Evolutionary conservation across 2,888 invertebrate genomes (phyloP).

Genomic region (Cataglyphis livida): DNA sequence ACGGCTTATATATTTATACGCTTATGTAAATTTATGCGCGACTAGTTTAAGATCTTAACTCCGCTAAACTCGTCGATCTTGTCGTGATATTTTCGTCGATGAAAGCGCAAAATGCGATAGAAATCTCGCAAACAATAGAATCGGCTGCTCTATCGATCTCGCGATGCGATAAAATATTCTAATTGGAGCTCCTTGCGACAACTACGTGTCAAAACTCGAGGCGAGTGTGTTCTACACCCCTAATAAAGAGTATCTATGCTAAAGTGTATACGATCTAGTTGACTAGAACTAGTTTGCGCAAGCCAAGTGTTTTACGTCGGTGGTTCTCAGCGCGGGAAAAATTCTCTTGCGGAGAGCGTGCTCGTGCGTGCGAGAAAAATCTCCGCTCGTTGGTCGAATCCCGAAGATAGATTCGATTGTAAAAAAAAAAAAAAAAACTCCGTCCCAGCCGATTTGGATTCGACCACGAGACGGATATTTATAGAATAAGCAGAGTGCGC

Average conservation of each 20-base stretch:
- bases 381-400: slow-evolving; percentile 41
- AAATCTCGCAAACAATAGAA: slow-evolving; percentile 5
- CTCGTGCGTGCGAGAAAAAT: slow-evolving; percentile 41
- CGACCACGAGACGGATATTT: slow-evolving; percentile 25
- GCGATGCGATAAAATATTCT: not conserved
- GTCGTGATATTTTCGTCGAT: slow-evolving; percentile 14
- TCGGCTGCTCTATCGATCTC: not conserved
- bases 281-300: slow-evolving; percentile 45
- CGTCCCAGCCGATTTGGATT: not conserved
- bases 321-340: slow-evolving; percentile 22
- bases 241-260: slow-evolving; percentile 19
- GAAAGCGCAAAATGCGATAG: not conserved
- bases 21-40: slow-evolving; percentile 45
- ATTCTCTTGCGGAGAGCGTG: slow-evolving; percentile 40
- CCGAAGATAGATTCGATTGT: not conserved
- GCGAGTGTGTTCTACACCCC: not conserved
- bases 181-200: slow-evolving; percentile 9
- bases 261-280: slow-evolving; percentile 41
- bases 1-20: slow-evolving; percentile 6
- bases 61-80: slow-evolving; percentile 8
- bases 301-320: slow-evolving; percentile 42
- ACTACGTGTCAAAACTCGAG: slow-evolving; percentile 4
- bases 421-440: too few relatives aligned
- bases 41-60: slow-evolving; percentile 14
- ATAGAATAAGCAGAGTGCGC: slow-evolving; percentile 36